Percentiles rank a stretch among this genome's conserved stretches.
phyloP scores from a whole-genome alignment of 2,113 vertebrate species.

The Muscicapa adusta region DNA sequence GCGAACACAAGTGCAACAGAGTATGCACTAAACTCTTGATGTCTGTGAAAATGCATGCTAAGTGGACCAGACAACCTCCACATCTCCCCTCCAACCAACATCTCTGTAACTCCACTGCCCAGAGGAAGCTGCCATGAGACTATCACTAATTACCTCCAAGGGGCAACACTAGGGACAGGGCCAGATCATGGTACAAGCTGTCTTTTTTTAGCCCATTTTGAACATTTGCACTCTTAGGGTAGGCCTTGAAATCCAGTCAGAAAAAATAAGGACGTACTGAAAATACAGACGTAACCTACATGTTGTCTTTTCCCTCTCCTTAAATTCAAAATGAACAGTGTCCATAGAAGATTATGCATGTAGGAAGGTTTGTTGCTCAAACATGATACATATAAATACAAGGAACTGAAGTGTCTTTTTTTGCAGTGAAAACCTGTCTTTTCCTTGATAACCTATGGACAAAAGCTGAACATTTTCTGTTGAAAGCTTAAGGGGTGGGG shows the following conservation, averaged over 20 bases:
- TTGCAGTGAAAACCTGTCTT: not conserved
- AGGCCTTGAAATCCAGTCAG: not conserved
- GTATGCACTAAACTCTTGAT: not conserved
- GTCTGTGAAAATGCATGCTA: not conserved
- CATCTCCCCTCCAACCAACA: not conserved
- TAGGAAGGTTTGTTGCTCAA: not conserved
- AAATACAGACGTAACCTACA: not conserved
- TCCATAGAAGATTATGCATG: not conserved
- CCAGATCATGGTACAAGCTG: not conserved
- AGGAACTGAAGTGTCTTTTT: not conserved
- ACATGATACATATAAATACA: not conserved
- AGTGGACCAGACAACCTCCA: not conserved
- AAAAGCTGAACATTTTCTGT: not conserved
- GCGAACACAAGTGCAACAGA: not conserved
- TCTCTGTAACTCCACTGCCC: fast-evolving
- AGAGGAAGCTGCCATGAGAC: not conserved
- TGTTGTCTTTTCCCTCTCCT: not conserved
- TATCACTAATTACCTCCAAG: not conserved
- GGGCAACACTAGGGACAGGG: not conserved
- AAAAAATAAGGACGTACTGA: not conserved
- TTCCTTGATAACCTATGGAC: not conserved
- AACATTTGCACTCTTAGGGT: not conserved
- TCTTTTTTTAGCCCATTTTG: not conserved
- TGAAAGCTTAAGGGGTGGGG: not conserved
- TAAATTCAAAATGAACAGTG: not conserved